Base-by-base conservation (phyloP, 2,797 vertebrate species). In the Galago senegalensis region DNA sequence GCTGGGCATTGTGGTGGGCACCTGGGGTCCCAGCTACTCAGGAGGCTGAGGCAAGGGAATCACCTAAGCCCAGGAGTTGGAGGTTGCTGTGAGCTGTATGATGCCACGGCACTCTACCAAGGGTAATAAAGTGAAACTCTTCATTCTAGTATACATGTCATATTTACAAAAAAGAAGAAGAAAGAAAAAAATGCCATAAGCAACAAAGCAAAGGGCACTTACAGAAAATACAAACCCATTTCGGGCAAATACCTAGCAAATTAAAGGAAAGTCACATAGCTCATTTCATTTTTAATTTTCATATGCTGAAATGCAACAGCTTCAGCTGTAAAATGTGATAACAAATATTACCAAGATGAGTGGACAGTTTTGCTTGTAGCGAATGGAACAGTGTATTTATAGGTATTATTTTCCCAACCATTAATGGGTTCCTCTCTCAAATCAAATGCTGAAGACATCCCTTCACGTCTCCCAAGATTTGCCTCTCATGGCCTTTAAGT, bases 241-340 rank as follows among this genome's bases (percentile, higher is more conserved):
- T 80, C 34, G 86, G 7, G 13, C 40, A 94, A 92, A 70, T 34
- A 53, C 3, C 43, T 82, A 73, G 20, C 34, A 97, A 95, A 95
- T 40, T 73, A 91, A 89, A 67, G 9, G 56, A 79, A 96, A 76
- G 29, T 49, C n/a, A 82, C 87, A 91, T 40, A 85, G 37, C 69
- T 91, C 23, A 67, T 72, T 92, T 80, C 53, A 73, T 89, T 84
- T 93, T 29, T 56, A 61, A 86, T 91, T 76, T 80, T 81, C 61
- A 91, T 29, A 89, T 69, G 29, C 43, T 89, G 29, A 75, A 87
- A 94, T 69, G 2, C 9, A 77, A 23, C 37, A 73, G 18, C 40
- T 86, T 90, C n/a, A 25, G 13, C 61, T 69, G 9, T 58, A 17
- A n/a, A 85, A 94, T 17, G 20, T 61, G 75, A 27, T n/a, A 72